Evolutionary conservation across 2,797 vertebrate species (phyloP).

Genomic region (Phaenicophaeus curvirostris): DNA sequence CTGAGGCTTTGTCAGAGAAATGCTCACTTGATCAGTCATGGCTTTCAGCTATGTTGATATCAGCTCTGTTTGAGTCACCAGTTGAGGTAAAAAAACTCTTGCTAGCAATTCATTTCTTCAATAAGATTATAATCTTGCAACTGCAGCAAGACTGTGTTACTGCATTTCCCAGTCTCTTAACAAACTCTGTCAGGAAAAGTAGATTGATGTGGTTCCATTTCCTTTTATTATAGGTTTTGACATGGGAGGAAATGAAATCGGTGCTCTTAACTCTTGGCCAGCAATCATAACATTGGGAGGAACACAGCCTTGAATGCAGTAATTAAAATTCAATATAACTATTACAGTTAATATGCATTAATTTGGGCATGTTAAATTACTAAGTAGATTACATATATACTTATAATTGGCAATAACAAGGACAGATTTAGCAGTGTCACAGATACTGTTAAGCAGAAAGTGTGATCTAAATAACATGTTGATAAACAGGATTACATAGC

Average conservation of each 20-base stretch:
- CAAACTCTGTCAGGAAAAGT: neutral
- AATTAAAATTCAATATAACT: neutral
- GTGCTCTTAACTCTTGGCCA: neutral
- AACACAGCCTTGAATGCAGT: neutral
- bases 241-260: slow-evolving; percentile 17
- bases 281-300: neutral
- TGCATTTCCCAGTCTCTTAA: neutral
- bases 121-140: neutral
- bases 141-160: neutral
- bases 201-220: slow-evolving; percentile 26
- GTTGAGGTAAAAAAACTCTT: slow-evolving; percentile 25
- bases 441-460: neutral
- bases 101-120: neutral
- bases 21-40: neutral
- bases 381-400: neutral
- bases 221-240: slow-evolving; percentile 33
- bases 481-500: neutral
- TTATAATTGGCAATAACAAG: neutral
- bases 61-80: neutral
- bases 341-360: neutral
- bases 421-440: neutral
- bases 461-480: neutral
- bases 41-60: neutral
- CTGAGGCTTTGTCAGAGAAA: neutral
- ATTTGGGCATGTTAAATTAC: neutral